These are phyloP conservation scores for Drosophila teissieri DNA, from an alignment of 1,140 invertebrate genomes.

Conservation along the genomic window DNA sequence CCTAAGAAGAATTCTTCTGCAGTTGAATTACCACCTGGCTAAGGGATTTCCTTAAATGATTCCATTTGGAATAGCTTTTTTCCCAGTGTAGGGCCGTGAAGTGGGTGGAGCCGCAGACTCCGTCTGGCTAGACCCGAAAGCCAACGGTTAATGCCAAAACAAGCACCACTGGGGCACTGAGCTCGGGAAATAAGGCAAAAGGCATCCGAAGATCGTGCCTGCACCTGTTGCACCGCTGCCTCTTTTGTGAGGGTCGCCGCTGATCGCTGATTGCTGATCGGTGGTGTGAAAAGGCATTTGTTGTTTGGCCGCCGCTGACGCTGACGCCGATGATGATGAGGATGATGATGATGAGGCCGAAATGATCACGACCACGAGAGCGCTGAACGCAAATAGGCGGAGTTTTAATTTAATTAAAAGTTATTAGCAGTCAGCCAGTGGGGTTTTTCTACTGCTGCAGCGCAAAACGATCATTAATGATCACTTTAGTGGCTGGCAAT, in stretches of 20 bases:
- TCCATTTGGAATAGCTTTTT: background rate
- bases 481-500: conserved; percentile 71
- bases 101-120: conserved; percentile 38
- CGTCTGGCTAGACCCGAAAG: conserved; percentile 31
- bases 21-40: too few relatives aligned
- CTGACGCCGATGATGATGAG: conserved; percentile 23
- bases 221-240: conserved; percentile 56
- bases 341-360: conserved; percentile 53
- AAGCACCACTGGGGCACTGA: conserved; percentile 8
- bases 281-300: conserved; percentile 77
- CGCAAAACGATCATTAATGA: conserved; percentile 44
- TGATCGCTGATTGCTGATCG: conserved; percentile 28
- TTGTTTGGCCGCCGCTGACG: conserved; percentile 53
- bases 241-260: conserved; percentile 21
- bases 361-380: conserved; percentile 60
- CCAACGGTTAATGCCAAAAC: conserved; percentile 53
- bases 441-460: background rate
- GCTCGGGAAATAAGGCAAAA: conserved; percentile 11
- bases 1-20: too few relatives aligned
- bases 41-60: too few relatives aligned
- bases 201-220: conserved; percentile 51
- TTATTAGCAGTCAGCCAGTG: conserved; percentile 61
- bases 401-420: conserved; percentile 82
- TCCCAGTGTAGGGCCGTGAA: conserved; percentile 2
- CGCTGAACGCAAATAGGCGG: conserved; percentile 74